A percentile compares a stretch with the other conserved stretches of the same genome.
Evolutionary conservation across 92 coral and sea anemone species (phyloP).

Genomic region (Phenganax stokvisi): DNA sequence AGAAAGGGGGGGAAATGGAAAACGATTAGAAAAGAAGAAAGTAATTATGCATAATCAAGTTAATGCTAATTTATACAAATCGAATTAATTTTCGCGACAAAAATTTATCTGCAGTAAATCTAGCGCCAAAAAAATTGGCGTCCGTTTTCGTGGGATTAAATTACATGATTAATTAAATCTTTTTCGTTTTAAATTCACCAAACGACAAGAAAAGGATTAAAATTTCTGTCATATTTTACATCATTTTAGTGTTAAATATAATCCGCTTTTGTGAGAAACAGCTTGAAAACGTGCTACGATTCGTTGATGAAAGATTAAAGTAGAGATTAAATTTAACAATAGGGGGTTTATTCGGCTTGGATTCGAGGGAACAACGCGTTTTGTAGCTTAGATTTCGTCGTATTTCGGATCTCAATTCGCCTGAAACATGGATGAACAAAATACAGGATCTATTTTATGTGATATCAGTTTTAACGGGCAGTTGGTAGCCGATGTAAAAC

Average conservation of each 20-base stretch:
- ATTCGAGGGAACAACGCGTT: background rate
- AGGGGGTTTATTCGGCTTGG: constrained; percentile 17
- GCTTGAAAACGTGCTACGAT: background rate
- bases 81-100: too few relatives aligned
- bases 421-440: constrained; percentile 16
- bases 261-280: constrained; percentile 27
- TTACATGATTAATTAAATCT: background rate
- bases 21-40: too few relatives aligned
- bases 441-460: constrained; percentile 14
- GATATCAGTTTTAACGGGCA: constrained; percentile 35
- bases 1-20: too few relatives aligned
- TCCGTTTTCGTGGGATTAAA: background rate
- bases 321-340: constrained; percentile 32
- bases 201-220: background rate
- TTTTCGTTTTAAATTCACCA: background rate
- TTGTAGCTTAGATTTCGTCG: too few relatives aligned
- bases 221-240: constrained; percentile 20
- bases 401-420: too few relatives aligned
- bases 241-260: constrained; percentile 17
- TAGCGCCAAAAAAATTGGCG: background rate
- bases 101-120: too few relatives aligned
- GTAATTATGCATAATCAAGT: too few relatives aligned
- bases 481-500: constrained; percentile 15
- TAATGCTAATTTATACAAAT: too few relatives aligned
- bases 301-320: constrained; percentile 24